These are phyloP conservation scores for Triplophysa dalaica DNA, from an alignment of 2,113 vertebrate species.

Conservation along the genomic window DNA sequence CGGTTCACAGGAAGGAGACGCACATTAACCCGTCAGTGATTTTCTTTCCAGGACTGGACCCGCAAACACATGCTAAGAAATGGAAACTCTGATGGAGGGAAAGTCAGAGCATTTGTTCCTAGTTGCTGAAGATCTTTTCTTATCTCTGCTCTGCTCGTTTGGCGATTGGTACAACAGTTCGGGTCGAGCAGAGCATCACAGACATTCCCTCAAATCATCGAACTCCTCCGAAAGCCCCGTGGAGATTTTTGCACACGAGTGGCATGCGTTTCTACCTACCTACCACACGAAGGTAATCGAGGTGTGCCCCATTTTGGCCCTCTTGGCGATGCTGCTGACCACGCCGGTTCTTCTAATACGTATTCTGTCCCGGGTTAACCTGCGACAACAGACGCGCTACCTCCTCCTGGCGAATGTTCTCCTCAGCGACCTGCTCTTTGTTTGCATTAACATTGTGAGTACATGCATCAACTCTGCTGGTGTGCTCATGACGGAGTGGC, in stretches of 20 bases:
- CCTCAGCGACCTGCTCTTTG: slow-evolving; percentile 76
- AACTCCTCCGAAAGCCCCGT: slow-evolving; percentile 49
- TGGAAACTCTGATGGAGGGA: slow-evolving; percentile 43
- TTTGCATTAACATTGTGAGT: slow-evolving; percentile 69
- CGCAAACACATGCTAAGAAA: slow-evolving; percentile 24
- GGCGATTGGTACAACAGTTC: slow-evolving; percentile 61
- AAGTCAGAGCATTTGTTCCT: slow-evolving; percentile 18
- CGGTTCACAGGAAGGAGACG: slow-evolving; percentile 31
- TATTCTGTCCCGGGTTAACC: slow-evolving; percentile 68
- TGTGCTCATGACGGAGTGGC: slow-evolving; percentile 62
- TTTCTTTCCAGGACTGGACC: slow-evolving; percentile 10
- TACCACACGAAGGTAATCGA: slow-evolving; percentile 66
- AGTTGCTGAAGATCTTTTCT: slow-evolving; percentile 30
- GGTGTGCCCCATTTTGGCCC: slow-evolving; percentile 69
- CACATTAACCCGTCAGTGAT: not conserved
- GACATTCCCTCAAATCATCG: slow-evolving; percentile 1
- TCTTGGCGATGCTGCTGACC: slow-evolving; percentile 64
- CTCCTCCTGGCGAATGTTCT: slow-evolving; percentile 76
- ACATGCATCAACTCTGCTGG: slow-evolving; percentile 65
- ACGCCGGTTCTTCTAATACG: slow-evolving; percentile 73
- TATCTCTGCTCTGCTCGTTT: slow-evolving; percentile 53
- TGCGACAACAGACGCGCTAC: slow-evolving; percentile 77
- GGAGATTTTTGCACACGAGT: slow-evolving; percentile 64
- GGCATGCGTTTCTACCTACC: slow-evolving; percentile 58
- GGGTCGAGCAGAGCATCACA: slow-evolving; percentile 58